Evolutionary conservation across 1,140 invertebrate genomes (phyloP).

Genomic region (Elymnias hypermnestra): DNA sequence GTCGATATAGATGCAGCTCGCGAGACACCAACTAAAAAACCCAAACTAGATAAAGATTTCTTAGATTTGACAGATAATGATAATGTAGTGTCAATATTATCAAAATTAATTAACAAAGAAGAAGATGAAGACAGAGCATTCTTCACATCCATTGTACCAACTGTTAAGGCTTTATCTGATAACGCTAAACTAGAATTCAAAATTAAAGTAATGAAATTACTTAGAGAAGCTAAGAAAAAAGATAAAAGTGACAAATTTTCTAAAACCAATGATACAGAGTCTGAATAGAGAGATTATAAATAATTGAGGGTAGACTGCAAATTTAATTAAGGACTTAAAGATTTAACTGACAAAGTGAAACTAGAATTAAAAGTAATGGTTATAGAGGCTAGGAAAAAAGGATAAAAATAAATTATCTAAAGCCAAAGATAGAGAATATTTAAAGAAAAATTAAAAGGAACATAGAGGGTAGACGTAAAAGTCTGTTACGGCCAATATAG

Average conservation of each 20-base stretch:
- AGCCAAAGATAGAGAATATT: too few relatives aligned
- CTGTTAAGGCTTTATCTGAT: slow-evolving; percentile 34
- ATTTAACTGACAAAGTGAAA: too few relatives aligned
- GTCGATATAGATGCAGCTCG: slow-evolving; percentile 32
- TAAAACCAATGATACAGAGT: slow-evolving; percentile 1
- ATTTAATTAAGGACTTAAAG: background rate
- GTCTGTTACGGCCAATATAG: too few relatives aligned
- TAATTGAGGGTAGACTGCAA: background rate
- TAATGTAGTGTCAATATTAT: slow-evolving; percentile 26
- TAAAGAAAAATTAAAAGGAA: too few relatives aligned
- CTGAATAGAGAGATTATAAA: background rate
- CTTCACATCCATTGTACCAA: slow-evolving; percentile 41
- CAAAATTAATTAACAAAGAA: slow-evolving; percentile 34
- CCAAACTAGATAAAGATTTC: slow-evolving; percentile 23
- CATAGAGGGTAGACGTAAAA: too few relatives aligned
- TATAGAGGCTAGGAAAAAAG: too few relatives aligned
- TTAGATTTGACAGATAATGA: slow-evolving; percentile 15
- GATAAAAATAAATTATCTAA: too few relatives aligned
- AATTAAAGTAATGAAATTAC: slow-evolving; percentile 37
- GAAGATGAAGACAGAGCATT: slow-evolving; percentile 44
- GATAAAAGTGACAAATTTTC: slow-evolving; percentile 15
- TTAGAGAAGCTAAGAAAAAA: slow-evolving; percentile 29
- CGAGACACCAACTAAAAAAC: slow-evolving; percentile 18
- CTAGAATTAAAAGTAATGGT: too few relatives aligned
- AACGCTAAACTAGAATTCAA: slow-evolving; percentile 40